A percentile compares a stretch with the other conserved stretches of the same genome.
Evolutionary conservation across 2,797 vertebrate species (phyloP).

Genomic region (Malurus splendens): DNA sequence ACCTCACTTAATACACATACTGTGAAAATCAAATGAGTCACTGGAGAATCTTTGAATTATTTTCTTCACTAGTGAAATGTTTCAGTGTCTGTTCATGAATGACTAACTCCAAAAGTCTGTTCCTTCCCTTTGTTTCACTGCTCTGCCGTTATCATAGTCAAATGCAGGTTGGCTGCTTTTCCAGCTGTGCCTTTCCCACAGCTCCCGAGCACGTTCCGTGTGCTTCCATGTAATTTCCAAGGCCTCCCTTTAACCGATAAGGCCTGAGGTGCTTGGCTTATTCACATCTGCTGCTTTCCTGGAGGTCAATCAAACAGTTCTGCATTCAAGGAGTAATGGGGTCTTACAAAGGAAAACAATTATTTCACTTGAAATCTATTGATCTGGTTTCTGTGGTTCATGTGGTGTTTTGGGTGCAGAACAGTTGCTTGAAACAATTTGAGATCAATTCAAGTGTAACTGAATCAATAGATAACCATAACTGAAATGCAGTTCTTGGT

Average conservation of each 20-base stretch:
- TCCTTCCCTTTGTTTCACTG: background rate
- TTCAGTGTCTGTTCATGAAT: background rate
- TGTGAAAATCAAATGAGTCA: background rate
- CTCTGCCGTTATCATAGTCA: background rate
- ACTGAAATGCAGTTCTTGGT: constrained; percentile 1
- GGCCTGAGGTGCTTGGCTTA: constrained; percentile 58
- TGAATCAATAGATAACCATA: constrained; percentile 50
- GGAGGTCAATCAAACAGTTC: constrained; percentile 67
- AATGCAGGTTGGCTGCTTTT: background rate
- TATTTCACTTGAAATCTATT: constrained; percentile 71
- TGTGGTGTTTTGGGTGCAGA: constrained; percentile 65
- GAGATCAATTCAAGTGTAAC: constrained; percentile 64
- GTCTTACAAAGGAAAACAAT: constrained; percentile 72
- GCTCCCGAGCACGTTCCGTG: background rate
- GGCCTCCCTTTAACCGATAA: constrained; percentile 69
- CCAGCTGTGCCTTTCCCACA: constrained; percentile 74
- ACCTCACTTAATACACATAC: background rate
- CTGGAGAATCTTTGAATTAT: background rate
- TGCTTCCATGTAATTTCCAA: constrained; percentile 65
- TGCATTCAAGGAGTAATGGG: constrained; percentile 69
- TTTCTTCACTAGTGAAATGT: background rate
- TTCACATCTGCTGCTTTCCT: constrained; percentile 75
- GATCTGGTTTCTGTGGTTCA: constrained; percentile 66
- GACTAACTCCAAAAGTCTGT: background rate
- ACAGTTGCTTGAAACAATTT: constrained; percentile 60